Percentiles rank a stretch among this genome's conserved stretches.
Evolutionary conservation across 2,888 invertebrate genomes (phyloP).

Genomic region (Tryphoninae sp.): DNA sequence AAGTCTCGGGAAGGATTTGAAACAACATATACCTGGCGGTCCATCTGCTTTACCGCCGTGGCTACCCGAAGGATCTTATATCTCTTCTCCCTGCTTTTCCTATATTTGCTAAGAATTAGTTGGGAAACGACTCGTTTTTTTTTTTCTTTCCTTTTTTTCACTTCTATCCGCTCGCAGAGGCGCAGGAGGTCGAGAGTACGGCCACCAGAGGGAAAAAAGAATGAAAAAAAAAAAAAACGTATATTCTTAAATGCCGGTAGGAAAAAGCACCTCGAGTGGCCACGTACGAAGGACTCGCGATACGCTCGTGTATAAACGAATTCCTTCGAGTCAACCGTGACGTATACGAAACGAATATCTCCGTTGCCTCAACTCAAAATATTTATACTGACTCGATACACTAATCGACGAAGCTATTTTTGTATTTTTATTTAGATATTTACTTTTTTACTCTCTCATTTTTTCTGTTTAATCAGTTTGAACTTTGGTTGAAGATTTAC

Average conservation of each 20-base stretch:
- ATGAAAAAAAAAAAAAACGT: background rate
- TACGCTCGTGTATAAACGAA: slow-evolving; percentile 33
- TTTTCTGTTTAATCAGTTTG: no score
- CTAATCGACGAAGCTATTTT: background rate
- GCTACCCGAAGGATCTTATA: background rate
- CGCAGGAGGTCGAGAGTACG: background rate
- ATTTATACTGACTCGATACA: slow-evolving; percentile 6
- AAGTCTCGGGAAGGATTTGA: slow-evolving; percentile 71
- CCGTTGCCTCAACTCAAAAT: slow-evolving; percentile 11
- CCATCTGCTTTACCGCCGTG: slow-evolving; percentile 67
- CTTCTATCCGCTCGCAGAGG: slow-evolving; percentile 9
- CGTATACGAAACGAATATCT: slow-evolving; percentile 19
- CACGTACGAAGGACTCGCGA: background rate
- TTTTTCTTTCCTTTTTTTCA: slow-evolving; percentile 35
- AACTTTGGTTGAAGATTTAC: no score
- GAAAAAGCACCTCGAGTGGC: slow-evolving; percentile 44
- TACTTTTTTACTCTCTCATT: background rate
- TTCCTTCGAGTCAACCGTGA: slow-evolving; percentile 5
- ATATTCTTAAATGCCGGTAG: slow-evolving; percentile 36
- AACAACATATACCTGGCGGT: slow-evolving; percentile 77
- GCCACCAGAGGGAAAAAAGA: background rate
- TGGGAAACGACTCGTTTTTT: slow-evolving; percentile 67
- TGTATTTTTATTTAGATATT: slow-evolving; percentile 1
- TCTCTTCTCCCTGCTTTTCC: slow-evolving; percentile 31
- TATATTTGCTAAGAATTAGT: slow-evolving; percentile 75